Evolutionary conservation across 2,797 vertebrate species (phyloP).

Genomic region (Diglossa cyanea): DNA sequence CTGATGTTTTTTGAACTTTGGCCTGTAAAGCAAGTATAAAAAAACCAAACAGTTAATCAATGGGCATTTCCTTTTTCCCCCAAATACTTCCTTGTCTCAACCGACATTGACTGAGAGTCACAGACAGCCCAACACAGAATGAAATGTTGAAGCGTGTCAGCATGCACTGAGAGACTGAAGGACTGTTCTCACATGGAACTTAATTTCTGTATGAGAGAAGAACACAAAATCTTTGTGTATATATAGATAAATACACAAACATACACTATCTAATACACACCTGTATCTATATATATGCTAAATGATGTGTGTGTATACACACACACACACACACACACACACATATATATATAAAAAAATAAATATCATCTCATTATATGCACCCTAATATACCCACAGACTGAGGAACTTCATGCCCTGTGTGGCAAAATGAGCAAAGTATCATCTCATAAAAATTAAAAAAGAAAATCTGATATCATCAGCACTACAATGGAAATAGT

Average conservation of each 20-base stretch:
- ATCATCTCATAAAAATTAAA: background rate
- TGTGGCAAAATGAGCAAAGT: background rate
- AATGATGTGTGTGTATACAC: fast-evolving
- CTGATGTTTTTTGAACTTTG: conserved; percentile 86
- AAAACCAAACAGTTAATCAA: conserved; percentile 16
- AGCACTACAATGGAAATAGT: background rate
- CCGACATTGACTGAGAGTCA: background rate
- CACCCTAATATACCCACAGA: background rate
- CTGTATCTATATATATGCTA: background rate
- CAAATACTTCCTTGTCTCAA: background rate
- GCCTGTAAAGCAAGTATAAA: conserved; percentile 76
- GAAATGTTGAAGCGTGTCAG: background rate
- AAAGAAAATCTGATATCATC: background rate
- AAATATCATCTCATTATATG: background rate
- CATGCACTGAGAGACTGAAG: background rate
- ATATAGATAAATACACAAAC: background rate
- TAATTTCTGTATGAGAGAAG: background rate
- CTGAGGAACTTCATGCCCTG: background rate
- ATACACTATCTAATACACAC: background rate
- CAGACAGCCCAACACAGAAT: background rate
- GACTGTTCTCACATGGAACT: background rate
- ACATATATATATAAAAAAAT: background rate
- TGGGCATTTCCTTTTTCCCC: background rate
- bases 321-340: fast-evolving
- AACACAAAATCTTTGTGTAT: background rate